phyloP scores from a whole-genome alignment of 2,888 invertebrate species.

The Drosophila buzzatii region DNA sequence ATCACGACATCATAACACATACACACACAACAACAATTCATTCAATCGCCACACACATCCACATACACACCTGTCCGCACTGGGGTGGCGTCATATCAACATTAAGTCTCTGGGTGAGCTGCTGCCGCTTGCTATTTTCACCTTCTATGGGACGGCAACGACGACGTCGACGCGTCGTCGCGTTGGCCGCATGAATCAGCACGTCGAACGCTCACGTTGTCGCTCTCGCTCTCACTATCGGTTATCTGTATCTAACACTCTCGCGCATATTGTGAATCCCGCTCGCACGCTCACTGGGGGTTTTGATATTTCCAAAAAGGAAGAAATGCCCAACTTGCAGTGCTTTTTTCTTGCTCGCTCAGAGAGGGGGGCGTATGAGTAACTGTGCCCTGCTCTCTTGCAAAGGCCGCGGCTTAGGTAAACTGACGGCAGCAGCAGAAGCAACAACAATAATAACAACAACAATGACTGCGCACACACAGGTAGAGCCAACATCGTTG shows the following conservation, averaged over 20 bases:
- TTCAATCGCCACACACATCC: conserved; percentile 6
- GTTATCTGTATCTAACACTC: conserved; percentile 42
- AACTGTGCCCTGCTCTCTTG: conserved; percentile 48
- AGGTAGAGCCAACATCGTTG: conserved; percentile 50
- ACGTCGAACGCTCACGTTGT: conserved; percentile 23
- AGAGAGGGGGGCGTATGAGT: conserved; percentile 69
- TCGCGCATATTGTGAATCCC: conserved; percentile 67
- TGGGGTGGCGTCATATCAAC: conserved; percentile 77
- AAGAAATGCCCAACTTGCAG: conserved; percentile 60
- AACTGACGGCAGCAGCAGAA: conserved; percentile 35
- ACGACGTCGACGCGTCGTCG: conserved; percentile 53
- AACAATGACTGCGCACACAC: conserved; percentile 28
- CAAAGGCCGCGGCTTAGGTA: conserved; percentile 62
- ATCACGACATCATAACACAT: conserved; percentile 57
- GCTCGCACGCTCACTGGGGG: conserved; percentile 57
- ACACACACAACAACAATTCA: conserved; percentile 2
- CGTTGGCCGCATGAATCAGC: conserved; percentile 80
- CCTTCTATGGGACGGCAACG: conserved; percentile 66
- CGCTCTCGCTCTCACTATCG: conserved; percentile 24
- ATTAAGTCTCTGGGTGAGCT: conserved; percentile 60
- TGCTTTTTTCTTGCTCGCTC: conserved; percentile 31
- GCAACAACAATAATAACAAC: conserved; percentile 10
- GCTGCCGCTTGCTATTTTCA: conserved; percentile 71
- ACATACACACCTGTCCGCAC: conserved; percentile 61
- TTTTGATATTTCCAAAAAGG: conserved; percentile 73